Conservation (phyloP, 2,113 vertebrate species). For the Leucopternis melanops region DNA sequence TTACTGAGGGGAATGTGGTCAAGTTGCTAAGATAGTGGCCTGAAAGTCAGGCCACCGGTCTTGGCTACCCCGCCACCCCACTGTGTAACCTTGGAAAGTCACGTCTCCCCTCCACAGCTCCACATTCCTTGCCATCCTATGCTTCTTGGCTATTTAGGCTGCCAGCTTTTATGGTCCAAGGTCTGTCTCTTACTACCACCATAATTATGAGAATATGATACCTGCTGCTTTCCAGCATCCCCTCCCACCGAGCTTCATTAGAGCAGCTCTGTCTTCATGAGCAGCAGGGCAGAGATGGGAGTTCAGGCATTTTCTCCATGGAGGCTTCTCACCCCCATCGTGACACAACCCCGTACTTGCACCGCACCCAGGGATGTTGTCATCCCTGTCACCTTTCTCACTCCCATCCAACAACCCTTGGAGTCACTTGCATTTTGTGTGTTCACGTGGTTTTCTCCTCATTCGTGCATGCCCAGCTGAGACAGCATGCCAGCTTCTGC, state of each 20-base stretch:
- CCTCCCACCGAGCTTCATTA: neutral
- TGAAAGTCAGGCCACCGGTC: neutral
- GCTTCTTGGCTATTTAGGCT: neutral
- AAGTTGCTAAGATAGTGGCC: conserved; percentile 1
- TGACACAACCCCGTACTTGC: fast-evolving
- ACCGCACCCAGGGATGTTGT: neutral
- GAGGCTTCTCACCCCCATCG: neutral
- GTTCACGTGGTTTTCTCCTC: neutral
- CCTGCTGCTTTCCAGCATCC: neutral
- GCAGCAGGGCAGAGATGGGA: neutral
- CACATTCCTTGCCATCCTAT: neutral
- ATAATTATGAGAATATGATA: conserved; percentile 7
- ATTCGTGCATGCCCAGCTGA: neutral
- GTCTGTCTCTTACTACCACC: neutral
- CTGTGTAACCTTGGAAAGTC: neutral
- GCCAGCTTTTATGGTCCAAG: conserved; percentile 10
- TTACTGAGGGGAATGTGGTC: neutral
- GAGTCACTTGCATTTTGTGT: neutral
- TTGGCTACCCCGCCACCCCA: neutral
- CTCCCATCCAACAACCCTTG: neutral
- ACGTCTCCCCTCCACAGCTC: neutral
- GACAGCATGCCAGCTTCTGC: neutral
- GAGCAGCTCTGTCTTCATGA: neutral
- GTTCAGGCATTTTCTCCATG: neutral
- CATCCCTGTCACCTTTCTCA: neutral